Evolutionary conservation across 2,797 vertebrate species (phyloP), one percentile per base, ranked within the genome.

Genomic region (Oreochromis grahami): DNA sequence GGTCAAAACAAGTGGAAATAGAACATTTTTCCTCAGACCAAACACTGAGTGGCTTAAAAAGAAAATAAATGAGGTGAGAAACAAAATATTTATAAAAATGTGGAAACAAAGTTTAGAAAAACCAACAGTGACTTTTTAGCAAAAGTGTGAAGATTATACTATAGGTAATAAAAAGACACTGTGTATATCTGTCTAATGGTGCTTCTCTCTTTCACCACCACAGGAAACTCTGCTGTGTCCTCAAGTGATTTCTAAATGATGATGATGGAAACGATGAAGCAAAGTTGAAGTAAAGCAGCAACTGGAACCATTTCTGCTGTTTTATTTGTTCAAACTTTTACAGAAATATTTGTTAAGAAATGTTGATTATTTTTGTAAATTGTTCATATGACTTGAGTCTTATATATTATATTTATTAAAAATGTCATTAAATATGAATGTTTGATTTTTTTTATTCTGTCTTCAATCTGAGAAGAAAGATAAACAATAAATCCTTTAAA

Each of bases 201-300:
- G 14, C 17, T 17, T 48, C 45, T 48, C 45, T 48, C 7, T 50
- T 50, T 50, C 48, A 48, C 45, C 15, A 15, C 11, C 21, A 50
- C 48, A 50, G 48, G 0, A 0, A 8, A 19, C 7, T 8, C 17
- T 8, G 48, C 4, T 4, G 17, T 50, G 50, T 51, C 17, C 19
- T 51, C 19, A 8, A n/a, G 0, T 9, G 17, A 0, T 50, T 19
- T 0, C 4, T n/a, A 51, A 9, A 8, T 50, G 7, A 19, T 5
- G 50, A 19, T 8, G 50, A 19, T 8, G 17, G 17, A 12, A 50
- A 38, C 0, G 4, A 50, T 48, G 17, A 50, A 50, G 24, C 3
- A 24, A 24, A 24, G 24, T 24, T 24, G 24, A 24, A 3, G 24
- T 24, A 24, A 24, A 24, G 24, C 24, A 24, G 24, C 24, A 24